Evolutionary conservation across 2,888 invertebrate genomes (phyloP).

Genomic region (Lasioglossum malachurum): DNA sequence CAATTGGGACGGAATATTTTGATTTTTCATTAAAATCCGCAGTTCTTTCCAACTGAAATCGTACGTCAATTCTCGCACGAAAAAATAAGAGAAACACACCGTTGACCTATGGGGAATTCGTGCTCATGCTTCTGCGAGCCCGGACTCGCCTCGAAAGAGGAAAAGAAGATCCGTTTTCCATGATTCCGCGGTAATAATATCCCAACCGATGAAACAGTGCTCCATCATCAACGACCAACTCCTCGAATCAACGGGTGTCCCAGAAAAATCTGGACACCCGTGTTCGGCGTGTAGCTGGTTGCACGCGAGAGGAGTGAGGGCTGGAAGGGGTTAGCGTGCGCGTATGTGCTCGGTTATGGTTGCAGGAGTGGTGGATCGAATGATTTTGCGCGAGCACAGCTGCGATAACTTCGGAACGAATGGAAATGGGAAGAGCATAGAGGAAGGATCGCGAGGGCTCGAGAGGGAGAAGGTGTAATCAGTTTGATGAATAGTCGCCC

Average conservation of each 20-base stretch:
- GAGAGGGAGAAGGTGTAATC: constrained; percentile 79
- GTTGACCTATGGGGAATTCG: neutral
- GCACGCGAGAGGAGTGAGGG: constrained; percentile 10
- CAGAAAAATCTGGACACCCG: constrained; percentile 43
- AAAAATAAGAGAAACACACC: neutral
- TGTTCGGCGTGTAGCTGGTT: constrained; percentile 27
- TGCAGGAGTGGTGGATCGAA: constrained; percentile 25
- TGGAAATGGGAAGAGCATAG: constrained; percentile 43
- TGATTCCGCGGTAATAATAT: constrained; percentile 46
- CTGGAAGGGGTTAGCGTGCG: constrained; percentile 13
- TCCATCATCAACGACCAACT: constrained; percentile 39
- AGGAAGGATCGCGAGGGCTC: constrained; percentile 20
- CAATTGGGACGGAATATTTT: neutral
- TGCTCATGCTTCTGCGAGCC: neutral
- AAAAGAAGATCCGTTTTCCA: constrained; percentile 21
- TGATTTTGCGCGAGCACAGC: constrained; percentile 50
- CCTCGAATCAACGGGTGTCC: constrained; percentile 55
- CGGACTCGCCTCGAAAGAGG: neutral
- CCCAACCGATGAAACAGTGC: constrained; percentile 32
- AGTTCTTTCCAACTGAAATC: neutral
- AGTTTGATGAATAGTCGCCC: constrained; percentile 83
- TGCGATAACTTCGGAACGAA: constrained; percentile 44
- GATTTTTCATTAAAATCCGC: neutral
- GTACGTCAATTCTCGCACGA: neutral
- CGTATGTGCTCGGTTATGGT: constrained; percentile 20